Evolutionary conservation across 2,113 vertebrate genomes (phyloP).

Genomic region (Macquaria australasica): DNA sequence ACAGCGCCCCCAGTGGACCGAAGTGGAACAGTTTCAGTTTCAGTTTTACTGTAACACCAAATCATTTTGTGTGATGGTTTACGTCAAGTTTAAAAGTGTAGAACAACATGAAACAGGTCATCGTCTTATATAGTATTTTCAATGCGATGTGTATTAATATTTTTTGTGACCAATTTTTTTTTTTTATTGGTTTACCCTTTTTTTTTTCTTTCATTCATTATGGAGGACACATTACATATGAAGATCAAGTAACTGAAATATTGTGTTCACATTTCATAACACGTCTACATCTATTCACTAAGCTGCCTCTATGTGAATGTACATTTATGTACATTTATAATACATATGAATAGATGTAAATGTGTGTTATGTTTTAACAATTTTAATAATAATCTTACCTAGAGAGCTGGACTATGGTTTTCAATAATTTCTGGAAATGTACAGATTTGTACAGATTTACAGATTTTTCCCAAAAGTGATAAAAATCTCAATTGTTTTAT

Average conservation of each 20-base stretch:
- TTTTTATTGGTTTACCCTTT: no score
- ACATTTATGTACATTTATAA: no score
- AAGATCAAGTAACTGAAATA: no score
- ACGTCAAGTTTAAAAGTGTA: no score
- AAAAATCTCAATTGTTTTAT: not conserved
- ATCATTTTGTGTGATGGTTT: not conserved
- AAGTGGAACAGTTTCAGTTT: not conserved
- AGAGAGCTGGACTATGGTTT: not conserved
- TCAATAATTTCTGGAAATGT: not conserved
- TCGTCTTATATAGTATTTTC: not conserved
- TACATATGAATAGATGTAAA: no score
- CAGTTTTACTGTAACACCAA: not conserved
- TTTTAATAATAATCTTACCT: not conserved
- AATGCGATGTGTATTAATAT: not conserved
- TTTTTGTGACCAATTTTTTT: not conserved
- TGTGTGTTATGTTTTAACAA: not conserved
- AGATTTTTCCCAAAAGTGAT: not conserved
- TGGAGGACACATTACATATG: no score
- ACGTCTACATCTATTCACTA: no score
- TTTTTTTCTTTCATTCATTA: no score
- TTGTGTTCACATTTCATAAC: no score
- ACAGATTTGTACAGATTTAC: no score
- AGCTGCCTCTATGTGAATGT: no score
- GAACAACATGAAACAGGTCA: not conserved
- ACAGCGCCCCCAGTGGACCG: conserved; percentile 55